Percentiles rank a stretch among this genome's conserved stretches.
phyloP scores from a whole-genome alignment of 2,113 vertebrate species.

The Egretta garzetta region DNA sequence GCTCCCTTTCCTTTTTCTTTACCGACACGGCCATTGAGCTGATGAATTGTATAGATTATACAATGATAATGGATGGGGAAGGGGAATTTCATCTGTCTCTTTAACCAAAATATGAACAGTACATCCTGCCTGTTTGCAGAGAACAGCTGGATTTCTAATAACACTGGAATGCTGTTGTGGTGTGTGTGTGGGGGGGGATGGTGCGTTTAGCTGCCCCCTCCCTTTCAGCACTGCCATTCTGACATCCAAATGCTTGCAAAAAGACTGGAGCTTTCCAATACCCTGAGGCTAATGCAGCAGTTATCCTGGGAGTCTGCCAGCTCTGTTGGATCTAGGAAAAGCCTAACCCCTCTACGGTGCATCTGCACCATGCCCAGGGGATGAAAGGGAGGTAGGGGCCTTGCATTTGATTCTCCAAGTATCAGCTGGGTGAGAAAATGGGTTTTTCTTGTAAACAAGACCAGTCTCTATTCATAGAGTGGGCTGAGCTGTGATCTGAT shows the following conservation, averaged over 20 bases:
- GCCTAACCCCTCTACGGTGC: not conserved
- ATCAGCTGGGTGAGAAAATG: not conserved
- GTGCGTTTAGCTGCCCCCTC: not conserved
- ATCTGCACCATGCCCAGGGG: not conserved
- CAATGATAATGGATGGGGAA: not conserved
- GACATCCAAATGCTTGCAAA: not conserved
- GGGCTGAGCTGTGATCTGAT: not conserved
- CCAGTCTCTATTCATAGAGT: not conserved
- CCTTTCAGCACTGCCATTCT: not conserved
- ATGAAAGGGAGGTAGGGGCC: not conserved
- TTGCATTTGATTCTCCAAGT: not conserved
- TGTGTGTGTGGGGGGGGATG: not conserved
- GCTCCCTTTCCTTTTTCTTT: not conserved
- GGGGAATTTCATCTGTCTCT: slow-evolving; percentile 31
- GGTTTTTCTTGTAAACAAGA: not conserved
- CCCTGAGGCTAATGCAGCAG: not conserved
- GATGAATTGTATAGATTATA: slow-evolving; percentile 36
- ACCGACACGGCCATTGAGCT: slow-evolving; percentile 28
- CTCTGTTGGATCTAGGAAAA: not conserved
- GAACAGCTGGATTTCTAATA: slow-evolving; percentile 27
- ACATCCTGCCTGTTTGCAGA: slow-evolving; percentile 20
- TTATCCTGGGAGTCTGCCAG: not conserved
- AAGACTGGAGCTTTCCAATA: not conserved
- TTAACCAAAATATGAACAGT: slow-evolving; percentile 14
- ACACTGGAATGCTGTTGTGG: not conserved